Evolutionary conservation across 2,888 invertebrate genomes (phyloP), one percentile per base, ranked within the genome.

Genomic region (Drosophila eohydei): DNA sequence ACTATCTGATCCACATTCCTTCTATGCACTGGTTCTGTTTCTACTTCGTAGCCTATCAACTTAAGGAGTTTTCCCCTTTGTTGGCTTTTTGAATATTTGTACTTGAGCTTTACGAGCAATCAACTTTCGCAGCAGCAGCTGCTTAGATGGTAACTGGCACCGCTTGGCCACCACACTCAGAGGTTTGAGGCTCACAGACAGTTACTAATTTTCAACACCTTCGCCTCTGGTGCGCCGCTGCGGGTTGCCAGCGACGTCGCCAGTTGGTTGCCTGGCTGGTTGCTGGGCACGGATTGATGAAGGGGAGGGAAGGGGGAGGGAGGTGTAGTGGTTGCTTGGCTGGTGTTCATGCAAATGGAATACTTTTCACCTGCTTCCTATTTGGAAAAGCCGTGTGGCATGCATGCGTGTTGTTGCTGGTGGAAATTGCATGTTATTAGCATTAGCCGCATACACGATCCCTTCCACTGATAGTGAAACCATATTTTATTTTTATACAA

Each of bases 401-500:
- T 85, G 86, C 74, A 71, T 83, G 81, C 75, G 59, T 71, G 78
- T 71, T 78, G 85, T 74, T 82, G 74, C 64, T 72, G 67, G 74
- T 81, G 82, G 74, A 85, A 89, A 88, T 89, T 88, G 85, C 90
- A 85, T 89, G 89, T 89, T 89, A 89, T 89, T 89, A 89, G 89
- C 74, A 87, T 89, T 89, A 89, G 87, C 78, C 81, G 71, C 83
- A 81, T 87, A 90, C 90, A 89, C 76, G 90, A 89, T 89, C 73
- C 81, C 90, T 72, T 75, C 78, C 72, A 78, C 83, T 81, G 88
- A 90, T 89, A 90, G 75, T 71, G 55, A 73, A 81, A 84, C 86
- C 86, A 86, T 89, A 89, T 88, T 89, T 89, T 88, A 85, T 63
- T 81, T 81, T 71, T 66, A 71, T 75, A 80, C 80, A 58, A 88